Conservation (phyloP, 53 echinoderm and acorn worm genomes). For the Actinopyga echinites region DNA sequence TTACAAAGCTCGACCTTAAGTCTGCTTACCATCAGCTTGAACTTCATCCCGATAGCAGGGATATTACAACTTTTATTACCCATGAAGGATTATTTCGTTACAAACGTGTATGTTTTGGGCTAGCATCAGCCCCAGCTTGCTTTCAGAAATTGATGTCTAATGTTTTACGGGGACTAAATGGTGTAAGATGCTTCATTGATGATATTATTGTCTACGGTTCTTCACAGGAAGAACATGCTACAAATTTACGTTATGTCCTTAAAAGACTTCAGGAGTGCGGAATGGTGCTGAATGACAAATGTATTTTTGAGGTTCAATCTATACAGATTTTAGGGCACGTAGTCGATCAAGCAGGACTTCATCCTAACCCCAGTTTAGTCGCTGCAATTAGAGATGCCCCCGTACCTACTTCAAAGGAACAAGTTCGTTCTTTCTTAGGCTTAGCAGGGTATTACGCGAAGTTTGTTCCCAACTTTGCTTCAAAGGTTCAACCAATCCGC, state of each 20-base stretch:
- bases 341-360: too few species aligned
- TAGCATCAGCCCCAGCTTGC: slow-evolving; percentile 69
- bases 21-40: slow-evolving; percentile 60
- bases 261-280: slow-evolving; percentile 44
- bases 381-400: too few species aligned
- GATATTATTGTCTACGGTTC: slow-evolving; percentile 62
- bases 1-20: slow-evolving; percentile 60
- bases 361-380: too few species aligned
- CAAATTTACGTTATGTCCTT: background rate
- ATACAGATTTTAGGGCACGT: too few species aligned
- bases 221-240: background rate
- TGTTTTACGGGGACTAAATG: slow-evolving; percentile 46
- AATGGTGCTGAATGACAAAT: too few species aligned
- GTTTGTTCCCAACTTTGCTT: slow-evolving; percentile 36
- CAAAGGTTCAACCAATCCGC: slow-evolving; percentile 9
- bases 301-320: too few species aligned
- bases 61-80: slow-evolving; percentile 64
- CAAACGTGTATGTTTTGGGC: slow-evolving; percentile 64
- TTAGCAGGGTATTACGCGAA: slow-evolving; percentile 39
- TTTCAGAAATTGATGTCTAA: slow-evolving; percentile 66
- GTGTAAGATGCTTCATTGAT: slow-evolving; percentile 60
- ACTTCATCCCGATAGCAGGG: slow-evolving; percentile 56
- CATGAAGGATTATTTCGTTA: slow-evolving; percentile 59
- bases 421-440: slow-evolving; percentile 35
- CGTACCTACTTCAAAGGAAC: background rate